Evolutionary conservation across 2,888 invertebrate genomes (phyloP), one percentile per base, ranked within the genome.

Genomic region (Andricus quercusramuli): DNA sequence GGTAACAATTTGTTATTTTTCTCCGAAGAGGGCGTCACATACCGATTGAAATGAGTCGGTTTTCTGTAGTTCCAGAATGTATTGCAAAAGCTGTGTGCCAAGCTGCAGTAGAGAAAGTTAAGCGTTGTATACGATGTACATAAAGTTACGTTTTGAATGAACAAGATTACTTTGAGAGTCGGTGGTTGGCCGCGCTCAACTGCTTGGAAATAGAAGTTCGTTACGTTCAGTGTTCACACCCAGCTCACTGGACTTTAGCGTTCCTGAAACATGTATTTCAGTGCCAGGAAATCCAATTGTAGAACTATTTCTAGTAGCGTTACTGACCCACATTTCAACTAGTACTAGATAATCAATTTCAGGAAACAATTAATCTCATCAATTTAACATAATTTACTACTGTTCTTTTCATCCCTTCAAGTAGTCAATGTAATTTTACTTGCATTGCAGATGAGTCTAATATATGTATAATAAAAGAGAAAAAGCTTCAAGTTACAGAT

Each of bases 111-210:
- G 44, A 56, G 64, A 9, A 65, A 77, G 64, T 22, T 77, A 77
- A 77, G 56, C 51, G 17, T 79, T 79, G 77, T 65, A 59, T 74
- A 77, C 64, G 32, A n/a, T 20, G n/a, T 25, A 77, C 65, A 64
- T 79, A 56, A 79, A 65, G 79, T 79, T 76, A 22, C 76, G 51
- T 76, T 79, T 76, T 78, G 78, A 80, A 77, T 56, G 82, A 80
- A 80, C 67, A 80, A 82, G 80, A 82, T 82, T 80, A 80, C 64
- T 70, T 56, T 74, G 74, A 74, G 74, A 74, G 74, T 56, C 32
- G 29, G 74, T 74, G 74, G 74, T 74, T 74, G 74, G 56, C 74
- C 74, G 32, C 51, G 32, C 51, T 74, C 51, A 74, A 56, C 56
- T 74, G 51, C 74, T 74, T 74, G 74, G 56, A 70, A 37, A 74